A percentile compares a stretch with the other conserved stretches of the same genome.
These are phyloP conservation scores for Hemistola chrysoprasaria DNA, from an alignment of 2,888 invertebrate genomes.

Conservation along the genomic window DNA sequence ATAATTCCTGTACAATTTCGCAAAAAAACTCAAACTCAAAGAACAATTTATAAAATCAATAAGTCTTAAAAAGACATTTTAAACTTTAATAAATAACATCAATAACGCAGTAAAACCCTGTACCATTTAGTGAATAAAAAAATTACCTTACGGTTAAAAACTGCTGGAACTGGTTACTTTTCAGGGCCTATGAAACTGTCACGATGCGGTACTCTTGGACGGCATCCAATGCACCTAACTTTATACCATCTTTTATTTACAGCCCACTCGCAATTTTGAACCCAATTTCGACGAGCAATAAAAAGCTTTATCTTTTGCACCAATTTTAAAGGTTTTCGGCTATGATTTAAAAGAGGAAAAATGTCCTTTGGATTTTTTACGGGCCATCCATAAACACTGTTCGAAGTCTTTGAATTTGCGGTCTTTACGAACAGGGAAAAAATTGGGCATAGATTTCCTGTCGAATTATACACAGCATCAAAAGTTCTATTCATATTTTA, in stretches of 20 bases:
- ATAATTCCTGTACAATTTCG: too few relatives aligned
- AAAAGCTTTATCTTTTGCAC: not conserved
- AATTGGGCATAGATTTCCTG: conserved; percentile 1
- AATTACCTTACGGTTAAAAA: conserved; percentile 30
- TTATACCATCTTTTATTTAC: conserved; percentile 24
- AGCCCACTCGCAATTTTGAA: conserved; percentile 3
- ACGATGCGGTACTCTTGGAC: conserved; percentile 41
- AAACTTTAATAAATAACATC: too few relatives aligned
- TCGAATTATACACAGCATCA: not conserved
- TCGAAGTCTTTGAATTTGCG: conserved; percentile 20
- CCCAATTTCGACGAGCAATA: not conserved
- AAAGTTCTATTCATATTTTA: too few relatives aligned
- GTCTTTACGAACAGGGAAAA: conserved; percentile 13
- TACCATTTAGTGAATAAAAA: conserved; percentile 19
- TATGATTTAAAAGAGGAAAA: conserved; percentile 19
- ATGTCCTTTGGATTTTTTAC: conserved; percentile 19
- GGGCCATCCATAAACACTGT: conserved; percentile 14
- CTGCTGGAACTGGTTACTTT: conserved; percentile 43
- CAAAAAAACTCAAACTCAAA: too few relatives aligned
- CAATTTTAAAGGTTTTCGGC: conserved; percentile 1
- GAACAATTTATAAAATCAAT: not conserved
- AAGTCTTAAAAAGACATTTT: too few relatives aligned
- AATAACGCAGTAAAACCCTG: conserved; percentile 4
- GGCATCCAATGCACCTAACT: conserved; percentile 29
- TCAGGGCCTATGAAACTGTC: conserved; percentile 54